Conservation (phyloP, 2,113 vertebrate species). For the Chloebia gouldiae region DNA sequence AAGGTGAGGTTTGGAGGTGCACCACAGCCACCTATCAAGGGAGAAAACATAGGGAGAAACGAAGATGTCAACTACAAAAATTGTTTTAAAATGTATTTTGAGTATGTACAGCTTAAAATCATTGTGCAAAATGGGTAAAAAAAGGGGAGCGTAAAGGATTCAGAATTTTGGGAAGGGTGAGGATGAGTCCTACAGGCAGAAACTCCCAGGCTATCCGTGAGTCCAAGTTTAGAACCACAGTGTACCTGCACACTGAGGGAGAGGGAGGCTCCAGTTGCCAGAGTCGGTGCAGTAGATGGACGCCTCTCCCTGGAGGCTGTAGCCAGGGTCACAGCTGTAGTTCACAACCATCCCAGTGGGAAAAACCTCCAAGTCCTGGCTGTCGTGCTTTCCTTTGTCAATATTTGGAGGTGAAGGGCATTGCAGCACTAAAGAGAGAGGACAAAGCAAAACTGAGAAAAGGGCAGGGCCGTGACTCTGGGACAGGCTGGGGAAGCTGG, state of each 20-base stretch:
- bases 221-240: accelerated
- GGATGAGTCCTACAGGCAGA: background rate
- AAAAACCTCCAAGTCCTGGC: background rate
- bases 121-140: background rate
- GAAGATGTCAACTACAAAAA: accelerated
- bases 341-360: slow-evolving; percentile 25
- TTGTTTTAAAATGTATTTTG: background rate
- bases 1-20: slow-evolving; percentile 28
- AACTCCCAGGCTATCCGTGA: background rate
- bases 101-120: background rate
- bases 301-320: slow-evolving; percentile 53
- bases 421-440: background rate
- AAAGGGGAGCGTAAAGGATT: background rate
- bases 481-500: background rate
- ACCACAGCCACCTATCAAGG: background rate
- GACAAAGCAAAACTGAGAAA: background rate
- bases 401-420: slow-evolving; percentile 67
- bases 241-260: slow-evolving; percentile 52
- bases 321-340: slow-evolving; percentile 66
- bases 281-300: slow-evolving; percentile 23
- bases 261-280: slow-evolving; percentile 66
- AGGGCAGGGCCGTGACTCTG: accelerated
- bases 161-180: background rate
- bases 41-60: background rate
- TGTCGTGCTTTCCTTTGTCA: slow-evolving; percentile 24